Evolutionary conservation across 2,888 invertebrate genomes (phyloP), one percentile per base, ranked within the genome.

Genomic region (Allolobophora icterica): DNA sequence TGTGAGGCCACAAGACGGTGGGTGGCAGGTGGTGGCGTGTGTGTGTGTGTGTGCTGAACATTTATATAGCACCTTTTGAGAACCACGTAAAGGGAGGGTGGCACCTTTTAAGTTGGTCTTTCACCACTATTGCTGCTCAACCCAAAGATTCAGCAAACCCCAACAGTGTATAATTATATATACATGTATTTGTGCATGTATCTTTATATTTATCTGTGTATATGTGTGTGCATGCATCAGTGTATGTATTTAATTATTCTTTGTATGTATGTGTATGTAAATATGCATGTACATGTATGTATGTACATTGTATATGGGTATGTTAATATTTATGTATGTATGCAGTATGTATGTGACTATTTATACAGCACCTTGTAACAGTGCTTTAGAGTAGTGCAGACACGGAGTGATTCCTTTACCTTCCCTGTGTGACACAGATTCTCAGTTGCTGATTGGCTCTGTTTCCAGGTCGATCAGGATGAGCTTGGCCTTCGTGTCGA

Each of bases 401-500:
- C 13, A 15, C 19, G 4, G 45, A 45, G 1, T 45, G 45, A 45
- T 45, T 17, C n/a, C 15, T 45, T 45, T 3, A 5, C 45, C 15
- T 45, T 24, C 17, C 17, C 13, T 71, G n/a, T 13, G 13, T n/a
- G 71, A n/a, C 71, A 52, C 6, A 52, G 24, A 52, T 52, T 52
- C 71, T 71, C 11, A n/a, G 8, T 87, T 34, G 35, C 24, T 38
- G 38, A 35, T 87, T 87, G 87, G 34, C 38, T 34, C n/a, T 34
- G 6, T 87, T 87, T 38, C n/a, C 87, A 87, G 87, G 38, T 33
- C n/a, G 87, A 38, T 33, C 34, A 87, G 38, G 34, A 87, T 87
- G 87, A 87, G 8, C 34, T 87, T 87, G 87, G 87, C 21, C 30
- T 87, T 71, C 71, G 71, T 71, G n/a, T 71, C 30, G 87, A 87